phyloP scores from a whole-genome alignment of 2,797 vertebrate genomes.

The Fundulus diaphanus region DNA sequence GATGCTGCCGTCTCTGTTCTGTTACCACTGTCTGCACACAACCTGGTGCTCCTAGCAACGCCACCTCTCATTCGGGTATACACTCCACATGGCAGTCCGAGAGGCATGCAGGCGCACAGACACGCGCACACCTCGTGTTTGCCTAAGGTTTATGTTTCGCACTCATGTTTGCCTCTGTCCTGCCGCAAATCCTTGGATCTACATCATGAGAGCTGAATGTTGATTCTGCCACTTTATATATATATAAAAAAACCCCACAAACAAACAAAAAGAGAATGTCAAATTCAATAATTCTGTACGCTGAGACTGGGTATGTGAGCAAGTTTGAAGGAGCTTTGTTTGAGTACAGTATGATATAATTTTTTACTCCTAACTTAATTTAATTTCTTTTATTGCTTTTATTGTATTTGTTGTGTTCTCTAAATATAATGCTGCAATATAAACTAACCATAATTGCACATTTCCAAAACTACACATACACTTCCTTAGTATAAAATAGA shows the following conservation, averaged over 20 bases:
- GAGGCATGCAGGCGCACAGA: slow-evolving; percentile 24
- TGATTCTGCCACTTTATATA: slow-evolving; percentile 44
- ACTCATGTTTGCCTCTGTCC: slow-evolving; percentile 50
- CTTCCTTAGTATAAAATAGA: background rate
- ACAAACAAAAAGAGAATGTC: slow-evolving; percentile 37
- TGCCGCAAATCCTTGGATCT: slow-evolving; percentile 45
- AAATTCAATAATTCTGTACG: slow-evolving; percentile 40
- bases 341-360: slow-evolving; percentile 2
- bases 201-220: slow-evolving; percentile 42
- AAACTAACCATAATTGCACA: background rate
- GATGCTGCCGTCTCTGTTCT: slow-evolving; percentile 63
- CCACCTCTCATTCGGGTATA: slow-evolving; percentile 66
- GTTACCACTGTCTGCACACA: slow-evolving; percentile 75
- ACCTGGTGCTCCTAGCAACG: slow-evolving; percentile 82
- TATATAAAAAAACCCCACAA: no score
- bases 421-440: background rate
- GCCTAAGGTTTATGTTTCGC: slow-evolving; percentile 42
- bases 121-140: slow-evolving; percentile 54
- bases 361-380: slow-evolving; percentile 14
- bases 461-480: background rate
- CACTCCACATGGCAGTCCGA: slow-evolving; percentile 65
- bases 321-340: slow-evolving; percentile 28
- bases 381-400: background rate
- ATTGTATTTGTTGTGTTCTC: background rate
- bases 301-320: slow-evolving; percentile 31